These are phyloP conservation scores for Mus minutoides DNA, from an alignment of 2,797 vertebrate species.

Conservation along the genomic window DNA sequence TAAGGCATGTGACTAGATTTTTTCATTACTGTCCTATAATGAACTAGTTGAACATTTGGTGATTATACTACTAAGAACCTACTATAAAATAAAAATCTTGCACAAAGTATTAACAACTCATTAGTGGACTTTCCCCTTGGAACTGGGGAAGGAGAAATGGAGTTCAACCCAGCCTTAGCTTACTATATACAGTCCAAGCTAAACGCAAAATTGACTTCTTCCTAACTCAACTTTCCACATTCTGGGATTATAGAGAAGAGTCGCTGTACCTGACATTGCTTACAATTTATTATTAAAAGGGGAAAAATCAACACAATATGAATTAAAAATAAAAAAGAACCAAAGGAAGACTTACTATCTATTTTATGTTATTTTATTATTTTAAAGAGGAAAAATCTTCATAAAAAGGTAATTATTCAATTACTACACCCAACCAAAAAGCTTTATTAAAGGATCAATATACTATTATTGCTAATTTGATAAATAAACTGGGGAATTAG, in stretches of 20 bases:
- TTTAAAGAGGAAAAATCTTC: conserved; percentile 12
- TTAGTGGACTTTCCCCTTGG: neutral
- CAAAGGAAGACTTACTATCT: neutral
- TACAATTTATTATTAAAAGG: conserved; percentile 4
- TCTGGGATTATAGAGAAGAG: neutral
- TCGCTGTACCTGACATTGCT: neutral
- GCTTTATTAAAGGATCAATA: neutral
- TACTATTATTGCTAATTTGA: conserved; percentile 26
- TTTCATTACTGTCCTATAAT: conserved; percentile 49
- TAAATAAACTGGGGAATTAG: conserved; percentile 24
- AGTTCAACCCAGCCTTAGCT: neutral
- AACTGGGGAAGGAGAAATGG: neutral
- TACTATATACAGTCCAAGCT: neutral
- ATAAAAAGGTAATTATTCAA: conserved; percentile 43
- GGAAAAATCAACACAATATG: neutral
- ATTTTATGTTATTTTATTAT: neutral
- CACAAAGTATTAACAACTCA: neutral
- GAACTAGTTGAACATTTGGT: neutral
- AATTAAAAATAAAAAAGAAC: neutral
- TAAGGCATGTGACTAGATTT: neutral
- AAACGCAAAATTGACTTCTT: neutral
- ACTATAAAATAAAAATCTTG: neutral
- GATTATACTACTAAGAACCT: conserved; percentile 27
- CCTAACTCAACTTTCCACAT: neutral
- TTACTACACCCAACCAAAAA: conserved; percentile 34